Percentiles rank a stretch among this genome's conserved stretches.
Conservation (phyloP, 2,797 vertebrate genomes). For the Oryzias sinensis region DNA sequence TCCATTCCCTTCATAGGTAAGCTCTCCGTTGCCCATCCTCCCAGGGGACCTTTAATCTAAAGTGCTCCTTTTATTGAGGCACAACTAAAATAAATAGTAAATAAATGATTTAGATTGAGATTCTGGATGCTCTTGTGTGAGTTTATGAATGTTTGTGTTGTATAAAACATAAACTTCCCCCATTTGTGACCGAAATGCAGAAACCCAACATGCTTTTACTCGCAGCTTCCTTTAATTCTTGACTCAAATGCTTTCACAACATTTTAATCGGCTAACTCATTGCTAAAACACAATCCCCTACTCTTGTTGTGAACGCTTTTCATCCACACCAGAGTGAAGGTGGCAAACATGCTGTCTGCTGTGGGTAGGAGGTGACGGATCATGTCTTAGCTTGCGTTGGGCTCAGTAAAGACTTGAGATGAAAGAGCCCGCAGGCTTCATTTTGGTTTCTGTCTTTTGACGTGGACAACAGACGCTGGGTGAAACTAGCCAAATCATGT, state of each 20-base stretch:
- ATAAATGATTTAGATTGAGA: too few relatives aligned
- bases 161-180: neutral
- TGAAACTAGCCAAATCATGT: conserved; percentile 42
- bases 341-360: conserved; percentile 17
- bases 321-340: too few relatives aligned
- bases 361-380: conserved; percentile 29
- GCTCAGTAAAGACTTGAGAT: conserved; percentile 17
- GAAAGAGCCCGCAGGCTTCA: conserved; percentile 18
- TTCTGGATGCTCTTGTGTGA: conserved; percentile 28
- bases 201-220: too few relatives aligned
- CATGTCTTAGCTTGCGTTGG: conserved; percentile 48
- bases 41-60: conserved; percentile 12
- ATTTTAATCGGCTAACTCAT: too few relatives aligned
- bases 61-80: neutral
- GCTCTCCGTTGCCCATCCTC: conserved; percentile 31
- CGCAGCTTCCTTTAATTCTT: too few relatives aligned
- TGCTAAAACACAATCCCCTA: too few relatives aligned
- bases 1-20: conserved; percentile 98
- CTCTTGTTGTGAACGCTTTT: too few relatives aligned
- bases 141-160: conserved; percentile 31
- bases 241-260: too few relatives aligned
- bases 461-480: conserved; percentile 19
- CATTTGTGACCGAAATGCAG: neutral
- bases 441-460: conserved; percentile 7
- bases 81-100: too few relatives aligned